Conservation (phyloP, 2,888 invertebrate genomes). For the Pediacus dermestoides region DNA sequence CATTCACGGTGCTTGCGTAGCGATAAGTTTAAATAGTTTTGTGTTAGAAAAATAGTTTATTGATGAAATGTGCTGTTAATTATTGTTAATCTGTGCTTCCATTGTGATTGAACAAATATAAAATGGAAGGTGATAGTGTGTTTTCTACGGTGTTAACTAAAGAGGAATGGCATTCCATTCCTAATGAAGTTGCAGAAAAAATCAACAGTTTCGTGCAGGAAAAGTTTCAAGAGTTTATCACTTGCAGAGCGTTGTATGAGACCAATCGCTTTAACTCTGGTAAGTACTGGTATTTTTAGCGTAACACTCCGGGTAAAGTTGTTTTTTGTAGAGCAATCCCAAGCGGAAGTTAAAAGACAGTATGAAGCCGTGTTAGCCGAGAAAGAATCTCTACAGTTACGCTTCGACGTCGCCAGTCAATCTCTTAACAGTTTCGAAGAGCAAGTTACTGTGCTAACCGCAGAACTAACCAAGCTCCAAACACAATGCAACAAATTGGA, state of each 20-base stretch:
- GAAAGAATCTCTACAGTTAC: constrained; percentile 61
- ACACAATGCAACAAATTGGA: constrained; percentile 63
- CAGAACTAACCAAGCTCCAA: constrained; percentile 63
- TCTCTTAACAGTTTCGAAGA: constrained; percentile 62
- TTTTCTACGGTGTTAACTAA: constrained; percentile 49
- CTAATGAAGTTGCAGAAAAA: constrained; percentile 57
- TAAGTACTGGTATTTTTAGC: constrained; percentile 40
- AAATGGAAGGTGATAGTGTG: constrained; percentile 41
- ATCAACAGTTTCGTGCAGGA: constrained; percentile 58
- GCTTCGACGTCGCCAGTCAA: constrained; percentile 60
- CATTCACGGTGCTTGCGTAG: constrained; percentile 7
- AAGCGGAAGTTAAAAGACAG: constrained; percentile 35
- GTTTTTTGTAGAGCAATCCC: constrained; percentile 11
- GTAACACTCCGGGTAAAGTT: constrained; percentile 5
- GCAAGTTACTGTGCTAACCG: constrained; percentile 60
- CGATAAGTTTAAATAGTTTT: constrained; percentile 8
- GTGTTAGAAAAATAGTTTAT: constrained; percentile 10
- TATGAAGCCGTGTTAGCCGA: constrained; percentile 58
- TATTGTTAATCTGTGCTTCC: constrained; percentile 8
- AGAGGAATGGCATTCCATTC: constrained; percentile 57
- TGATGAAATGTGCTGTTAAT: constrained; percentile 11
- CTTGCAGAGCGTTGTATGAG: constrained; percentile 70
- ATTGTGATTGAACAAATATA: constrained; percentile 16
- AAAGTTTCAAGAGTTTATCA: constrained; percentile 68
- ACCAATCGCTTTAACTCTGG: constrained; percentile 62